Conservation (phyloP, 2,888 invertebrate genomes). For the Apeira syringaria region DNA sequence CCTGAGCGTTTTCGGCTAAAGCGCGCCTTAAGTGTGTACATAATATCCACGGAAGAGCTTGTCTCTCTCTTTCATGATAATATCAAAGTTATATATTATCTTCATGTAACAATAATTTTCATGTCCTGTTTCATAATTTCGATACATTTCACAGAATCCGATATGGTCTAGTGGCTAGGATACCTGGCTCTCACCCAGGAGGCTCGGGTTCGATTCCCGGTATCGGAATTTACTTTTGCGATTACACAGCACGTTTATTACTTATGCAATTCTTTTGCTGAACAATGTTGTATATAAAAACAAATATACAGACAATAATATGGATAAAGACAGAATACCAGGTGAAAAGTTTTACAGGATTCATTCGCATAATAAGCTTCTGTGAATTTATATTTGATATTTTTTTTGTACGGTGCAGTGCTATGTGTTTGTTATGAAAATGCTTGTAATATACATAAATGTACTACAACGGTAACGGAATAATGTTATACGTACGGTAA, state of each 20-base stretch:
- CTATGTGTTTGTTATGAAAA: slow-evolving; percentile 6
- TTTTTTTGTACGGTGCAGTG: slow-evolving; percentile 5
- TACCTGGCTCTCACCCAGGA: slow-evolving; percentile 45
- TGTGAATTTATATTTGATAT: slow-evolving; percentile 17
- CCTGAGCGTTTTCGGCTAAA: no score
- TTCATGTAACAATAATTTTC: no score
- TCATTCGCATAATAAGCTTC: slow-evolving; percentile 16
- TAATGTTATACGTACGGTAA: no score
- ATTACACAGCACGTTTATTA: slow-evolving; percentile 5
- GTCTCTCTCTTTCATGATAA: no score
- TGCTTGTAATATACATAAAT: no score
- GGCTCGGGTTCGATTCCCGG: slow-evolving; percentile 86
- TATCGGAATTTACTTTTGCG: slow-evolving; percentile 52
- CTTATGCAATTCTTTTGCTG: not conserved
- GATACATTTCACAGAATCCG: not conserved
- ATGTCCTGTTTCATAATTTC: not conserved
- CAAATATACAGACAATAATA: no score
- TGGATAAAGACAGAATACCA: slow-evolving; percentile 10
- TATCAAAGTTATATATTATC: no score
- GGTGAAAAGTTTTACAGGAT: slow-evolving; percentile 10
- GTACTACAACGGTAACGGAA: no score
- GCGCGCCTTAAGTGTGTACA: no score
- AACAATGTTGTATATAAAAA: slow-evolving; percentile 8
- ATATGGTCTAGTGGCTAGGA: not conserved
- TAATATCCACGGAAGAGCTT: no score